phyloP scores from a whole-genome alignment of 2,797 vertebrate species.

The Notoglanidium macrostoma region DNA sequence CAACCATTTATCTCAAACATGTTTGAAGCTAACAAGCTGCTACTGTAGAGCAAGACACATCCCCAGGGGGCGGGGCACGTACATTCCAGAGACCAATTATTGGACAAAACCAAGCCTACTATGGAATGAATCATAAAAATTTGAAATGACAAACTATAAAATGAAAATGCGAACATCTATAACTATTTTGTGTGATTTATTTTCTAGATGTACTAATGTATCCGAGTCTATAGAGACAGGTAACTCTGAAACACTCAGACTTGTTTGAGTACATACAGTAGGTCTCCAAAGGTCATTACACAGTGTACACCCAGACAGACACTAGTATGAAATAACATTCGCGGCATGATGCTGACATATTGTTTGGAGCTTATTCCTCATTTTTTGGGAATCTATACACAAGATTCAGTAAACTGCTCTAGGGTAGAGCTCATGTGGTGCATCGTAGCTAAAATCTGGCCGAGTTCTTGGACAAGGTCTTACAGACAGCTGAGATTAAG shows the following conservation, averaged over 20 bases:
- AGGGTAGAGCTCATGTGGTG: background rate
- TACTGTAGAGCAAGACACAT: background rate
- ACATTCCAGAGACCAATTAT: background rate
- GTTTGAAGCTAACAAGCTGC: background rate
- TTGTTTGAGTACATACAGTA: background rate
- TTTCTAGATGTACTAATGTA: too few relatives aligned
- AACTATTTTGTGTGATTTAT: too few relatives aligned
- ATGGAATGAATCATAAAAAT: background rate
- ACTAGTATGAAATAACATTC: background rate
- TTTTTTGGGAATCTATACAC: background rate
- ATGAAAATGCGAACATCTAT: background rate
- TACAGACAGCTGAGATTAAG: conserved; percentile 16
- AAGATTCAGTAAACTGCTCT: background rate
- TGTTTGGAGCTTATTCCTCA: background rate
- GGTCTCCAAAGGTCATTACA: background rate
- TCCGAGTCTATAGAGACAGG: background rate
- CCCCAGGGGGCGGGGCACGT: background rate
- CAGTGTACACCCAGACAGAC: background rate
- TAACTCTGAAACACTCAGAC: background rate
- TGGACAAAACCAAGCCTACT: background rate
- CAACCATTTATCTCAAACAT: background rate
- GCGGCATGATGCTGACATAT: background rate
- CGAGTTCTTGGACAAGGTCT: background rate
- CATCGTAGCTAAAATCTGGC: background rate
- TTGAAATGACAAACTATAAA: background rate